Evolutionary conservation across 2,888 invertebrate genomes (phyloP).

Genomic region (Barypeithes pellucidus): DNA sequence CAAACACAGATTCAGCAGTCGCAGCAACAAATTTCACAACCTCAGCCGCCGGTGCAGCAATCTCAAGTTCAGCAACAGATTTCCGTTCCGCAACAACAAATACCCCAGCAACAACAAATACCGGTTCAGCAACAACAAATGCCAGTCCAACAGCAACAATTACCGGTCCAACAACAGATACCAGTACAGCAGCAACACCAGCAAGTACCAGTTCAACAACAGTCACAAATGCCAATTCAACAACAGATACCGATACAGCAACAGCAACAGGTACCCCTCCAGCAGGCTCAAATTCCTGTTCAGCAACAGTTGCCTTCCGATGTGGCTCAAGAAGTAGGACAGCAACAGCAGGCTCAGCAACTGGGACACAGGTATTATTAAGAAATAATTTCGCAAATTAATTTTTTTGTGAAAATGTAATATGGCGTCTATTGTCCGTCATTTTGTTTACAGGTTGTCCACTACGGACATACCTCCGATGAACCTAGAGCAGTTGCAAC

Average conservation of each 20-base stretch:
- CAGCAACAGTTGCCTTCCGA: slow-evolving; percentile 60
- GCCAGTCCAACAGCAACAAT: slow-evolving; percentile 63
- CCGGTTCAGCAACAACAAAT: slow-evolving; percentile 67
- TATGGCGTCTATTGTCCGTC: too few species aligned
- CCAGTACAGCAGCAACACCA: slow-evolving; percentile 55
- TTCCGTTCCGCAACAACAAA: slow-evolving; percentile 61
- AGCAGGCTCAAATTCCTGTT: slow-evolving; percentile 66
- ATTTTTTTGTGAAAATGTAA: too few species aligned
- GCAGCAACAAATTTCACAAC: slow-evolving; percentile 63
- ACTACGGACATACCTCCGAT: slow-evolving; percentile 62
- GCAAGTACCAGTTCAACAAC: slow-evolving; percentile 56
- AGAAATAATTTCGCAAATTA: too few species aligned
- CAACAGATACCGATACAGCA: slow-evolving; percentile 58
- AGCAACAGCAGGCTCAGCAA: slow-evolving; percentile 58
- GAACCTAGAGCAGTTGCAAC: slow-evolving; percentile 67
- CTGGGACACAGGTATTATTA: slow-evolving; percentile 50
- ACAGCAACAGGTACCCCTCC: slow-evolving; percentile 66
- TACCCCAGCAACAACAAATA: slow-evolving; percentile 37
- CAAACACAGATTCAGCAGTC: slow-evolving; percentile 68
- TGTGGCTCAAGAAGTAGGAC: slow-evolving; percentile 54
- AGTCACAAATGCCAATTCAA: slow-evolving; percentile 48
- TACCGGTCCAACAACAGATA: slow-evolving; percentile 38
- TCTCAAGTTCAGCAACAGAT: slow-evolving; percentile 57
- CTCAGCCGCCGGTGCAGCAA: slow-evolving; percentile 53
- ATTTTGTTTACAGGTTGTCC: slow-evolving; percentile 57